Evolutionary conservation across 2,797 vertebrate species (phyloP), one percentile per base, ranked within the genome.

Genomic region (Chanos chanos): DNA sequence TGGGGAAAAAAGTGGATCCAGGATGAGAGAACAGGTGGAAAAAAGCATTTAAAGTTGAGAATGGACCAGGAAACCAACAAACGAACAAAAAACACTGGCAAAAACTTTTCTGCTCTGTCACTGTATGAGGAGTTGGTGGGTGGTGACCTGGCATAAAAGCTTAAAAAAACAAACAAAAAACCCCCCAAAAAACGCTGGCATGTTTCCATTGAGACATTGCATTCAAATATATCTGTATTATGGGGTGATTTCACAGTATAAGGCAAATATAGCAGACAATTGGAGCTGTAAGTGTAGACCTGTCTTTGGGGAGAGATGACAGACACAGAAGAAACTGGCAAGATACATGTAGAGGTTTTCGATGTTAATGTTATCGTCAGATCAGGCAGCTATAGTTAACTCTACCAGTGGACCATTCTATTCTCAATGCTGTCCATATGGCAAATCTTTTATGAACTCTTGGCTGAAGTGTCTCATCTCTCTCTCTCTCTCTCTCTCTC

Each of bases 81-180:
- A 82, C 73, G 68, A 74, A 75, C 74, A 79, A 73, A 77, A 73
- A 78, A 78, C 70, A 71, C 55, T 51, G 69, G 78, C 64, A 79
- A 64, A 85, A 78, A 71, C 66, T 68, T 70, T 77, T 66, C 47
- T 70, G 70, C 71, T 79, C 69, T 54, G 79, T 74, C 74, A 72
- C 70, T 77, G 64, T 16, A 56, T 58, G 72, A 54, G 37, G 53
- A 68, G 22, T 12, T 45, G 72, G 27, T 69, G 58, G 63, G 59
- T 21, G 45, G 45, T 83, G 77, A 85, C 80, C 81, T 85, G 76
- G 75, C 76, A 76, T 63, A 66, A 73, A 82, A 85, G 47, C 73
- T 69, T 82, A 80, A 82, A 85, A 82, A 75, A 60, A 83, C n/a
- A n/a, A n/a, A n/a, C n/a, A n/a, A 83, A 77, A 83, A 78, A 73